phyloP scores from a whole-genome alignment of 2,888 invertebrate species.

The Pandemis corylana region DNA sequence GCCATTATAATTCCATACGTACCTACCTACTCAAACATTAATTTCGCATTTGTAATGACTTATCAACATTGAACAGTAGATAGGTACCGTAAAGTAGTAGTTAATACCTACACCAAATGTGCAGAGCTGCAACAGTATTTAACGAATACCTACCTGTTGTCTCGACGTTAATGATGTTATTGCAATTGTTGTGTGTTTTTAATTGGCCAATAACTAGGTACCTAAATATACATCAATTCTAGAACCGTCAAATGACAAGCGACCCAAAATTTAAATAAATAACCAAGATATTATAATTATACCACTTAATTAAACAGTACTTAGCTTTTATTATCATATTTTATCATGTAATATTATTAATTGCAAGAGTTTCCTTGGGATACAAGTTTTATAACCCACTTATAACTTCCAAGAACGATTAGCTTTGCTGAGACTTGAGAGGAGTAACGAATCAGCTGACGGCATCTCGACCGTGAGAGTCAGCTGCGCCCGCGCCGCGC shows the following conservation, averaged over 20 bases:
- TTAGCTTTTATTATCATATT: conserved; percentile 1
- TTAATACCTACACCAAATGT: conserved; percentile 2
- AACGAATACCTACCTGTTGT: background rate
- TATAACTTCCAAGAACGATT: conserved; percentile 50
- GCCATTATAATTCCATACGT: background rate
- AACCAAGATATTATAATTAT: background rate
- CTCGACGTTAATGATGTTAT: background rate
- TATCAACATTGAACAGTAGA: background rate
- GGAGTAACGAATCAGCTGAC: conserved; percentile 59
- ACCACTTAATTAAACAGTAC: background rate
- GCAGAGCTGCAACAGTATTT: background rate
- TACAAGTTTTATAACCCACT: background rate
- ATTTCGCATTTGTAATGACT: conserved; percentile 1
- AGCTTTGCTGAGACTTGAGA: conserved; percentile 47
- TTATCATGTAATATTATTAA: background rate
- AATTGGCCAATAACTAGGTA: background rate
- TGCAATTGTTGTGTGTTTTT: background rate
- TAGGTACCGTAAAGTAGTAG: background rate
- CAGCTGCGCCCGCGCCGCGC: conserved; percentile 49
- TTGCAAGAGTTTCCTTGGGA: background rate
- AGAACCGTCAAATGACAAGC: background rate
- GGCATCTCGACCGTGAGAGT: conserved; percentile 62
- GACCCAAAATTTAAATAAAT: background rate
- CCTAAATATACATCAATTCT: background rate
- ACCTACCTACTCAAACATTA: conserved; percentile 8